Evolutionary conservation across 35 echinoderm and acorn worm genomes (phyloP).

Genomic region (Ophioderma brevispina): DNA sequence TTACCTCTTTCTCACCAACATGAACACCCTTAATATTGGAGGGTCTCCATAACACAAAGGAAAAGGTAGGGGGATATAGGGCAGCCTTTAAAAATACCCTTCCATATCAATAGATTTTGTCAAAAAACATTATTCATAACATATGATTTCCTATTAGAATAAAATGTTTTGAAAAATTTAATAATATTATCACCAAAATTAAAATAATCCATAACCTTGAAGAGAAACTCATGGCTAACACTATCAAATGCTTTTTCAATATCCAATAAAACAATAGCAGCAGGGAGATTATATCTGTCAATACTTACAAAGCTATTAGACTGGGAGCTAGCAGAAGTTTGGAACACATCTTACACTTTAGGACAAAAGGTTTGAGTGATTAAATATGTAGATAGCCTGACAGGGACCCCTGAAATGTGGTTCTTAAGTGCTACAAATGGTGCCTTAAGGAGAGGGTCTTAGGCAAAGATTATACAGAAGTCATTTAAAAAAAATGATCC

Average conservation of each 20-base stretch:
- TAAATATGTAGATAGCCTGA: too few species aligned
- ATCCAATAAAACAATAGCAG: not conserved
- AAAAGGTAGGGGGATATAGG: not conserved
- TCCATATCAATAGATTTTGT: not conserved
- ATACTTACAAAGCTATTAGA: too few species aligned
- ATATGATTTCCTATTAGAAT: not conserved
- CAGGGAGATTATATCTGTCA: not conserved
- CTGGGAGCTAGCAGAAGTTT: too few species aligned
- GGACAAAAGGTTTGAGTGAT: too few species aligned
- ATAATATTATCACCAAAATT: not conserved
- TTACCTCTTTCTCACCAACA: not conserved
- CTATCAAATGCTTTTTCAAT: not conserved
- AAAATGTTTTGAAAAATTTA: not conserved
- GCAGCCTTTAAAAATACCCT: not conserved
- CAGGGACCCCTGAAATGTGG: too few species aligned
- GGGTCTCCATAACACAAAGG: not conserved
- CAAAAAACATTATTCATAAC: not conserved
- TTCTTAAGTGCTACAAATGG: too few species aligned
- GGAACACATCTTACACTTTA: too few species aligned
- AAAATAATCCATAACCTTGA: not conserved
- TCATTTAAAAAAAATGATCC: too few species aligned
- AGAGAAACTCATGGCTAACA: not conserved
- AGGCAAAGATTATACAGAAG: too few species aligned
- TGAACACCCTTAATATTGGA: slow-evolving; percentile 19
- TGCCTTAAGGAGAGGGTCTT: too few species aligned